Conservation (phyloP, 1,140 invertebrate species). For the Panonychus citri region DNA sequence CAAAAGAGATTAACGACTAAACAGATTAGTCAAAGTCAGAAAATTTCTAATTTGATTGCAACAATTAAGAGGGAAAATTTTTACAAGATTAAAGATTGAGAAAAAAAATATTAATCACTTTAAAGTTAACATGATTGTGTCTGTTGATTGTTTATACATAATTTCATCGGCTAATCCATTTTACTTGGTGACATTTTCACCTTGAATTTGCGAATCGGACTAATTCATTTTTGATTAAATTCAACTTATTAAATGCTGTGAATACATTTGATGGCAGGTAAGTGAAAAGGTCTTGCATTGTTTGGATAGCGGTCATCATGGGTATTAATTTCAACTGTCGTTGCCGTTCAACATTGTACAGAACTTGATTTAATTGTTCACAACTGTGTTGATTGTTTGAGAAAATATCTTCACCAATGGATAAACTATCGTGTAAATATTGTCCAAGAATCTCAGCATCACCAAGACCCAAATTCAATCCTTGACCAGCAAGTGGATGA, state of each 20-base stretch:
- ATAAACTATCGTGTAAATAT: slow-evolving; percentile 39
- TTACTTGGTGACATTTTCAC: not conserved
- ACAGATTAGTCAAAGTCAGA: too few species aligned
- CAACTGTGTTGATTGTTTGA: not conserved
- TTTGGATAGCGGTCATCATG: slow-evolving; percentile 9
- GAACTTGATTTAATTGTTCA: not conserved
- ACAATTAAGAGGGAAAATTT: too few species aligned
- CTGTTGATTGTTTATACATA: too few species aligned
- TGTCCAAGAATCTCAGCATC: slow-evolving; percentile 52
- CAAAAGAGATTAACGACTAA: too few species aligned
- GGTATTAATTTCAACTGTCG: slow-evolving; percentile 9
- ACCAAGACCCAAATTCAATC: slow-evolving; percentile 87
- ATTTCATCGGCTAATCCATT: too few species aligned
- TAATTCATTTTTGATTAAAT: slow-evolving; percentile 4
- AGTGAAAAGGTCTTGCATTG: slow-evolving; percentile 8
- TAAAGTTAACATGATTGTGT: too few species aligned
- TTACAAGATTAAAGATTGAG: too few species aligned
- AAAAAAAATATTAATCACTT: too few species aligned
- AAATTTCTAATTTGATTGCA: too few species aligned
- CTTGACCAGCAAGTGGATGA: slow-evolving; percentile 89
- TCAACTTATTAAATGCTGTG: not conserved
- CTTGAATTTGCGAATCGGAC: slow-evolving; percentile 10
- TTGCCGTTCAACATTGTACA: slow-evolving; percentile 6
- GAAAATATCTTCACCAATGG: slow-evolving; percentile 36
- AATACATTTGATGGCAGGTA: slow-evolving; percentile 2